phyloP scores from a whole-genome alignment of 2,797 vertebrate genomes.

The Melanotaenia maccullochi region DNA sequence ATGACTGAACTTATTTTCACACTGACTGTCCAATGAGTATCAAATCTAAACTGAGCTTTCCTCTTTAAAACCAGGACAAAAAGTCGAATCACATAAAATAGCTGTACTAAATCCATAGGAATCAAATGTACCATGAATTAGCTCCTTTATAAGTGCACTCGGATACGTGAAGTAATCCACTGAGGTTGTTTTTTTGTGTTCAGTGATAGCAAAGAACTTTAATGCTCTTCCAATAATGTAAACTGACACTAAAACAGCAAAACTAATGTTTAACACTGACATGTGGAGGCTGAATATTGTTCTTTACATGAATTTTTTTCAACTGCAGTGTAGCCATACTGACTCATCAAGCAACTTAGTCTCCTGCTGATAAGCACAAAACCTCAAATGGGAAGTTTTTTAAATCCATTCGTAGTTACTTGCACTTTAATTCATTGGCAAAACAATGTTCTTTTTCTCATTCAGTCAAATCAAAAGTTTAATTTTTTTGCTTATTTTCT shows the following conservation, averaged over 20 bases:
- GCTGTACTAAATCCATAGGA: conserved; percentile 77
- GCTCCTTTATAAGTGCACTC: conserved; percentile 67
- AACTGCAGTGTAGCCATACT: conserved; percentile 68
- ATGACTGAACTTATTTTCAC: conserved; percentile 63
- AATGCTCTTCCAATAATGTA: conserved; percentile 77
- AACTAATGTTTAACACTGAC: conserved; percentile 71
- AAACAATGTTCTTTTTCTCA: conserved; percentile 22
- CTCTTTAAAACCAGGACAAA: conserved; percentile 38
- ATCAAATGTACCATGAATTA: conserved; percentile 75
- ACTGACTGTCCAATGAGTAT: conserved; percentile 34
- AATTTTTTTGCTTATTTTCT: background rate
- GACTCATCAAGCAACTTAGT: conserved; percentile 68
- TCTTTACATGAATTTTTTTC: conserved; percentile 67
- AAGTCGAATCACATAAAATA: conserved; percentile 76
- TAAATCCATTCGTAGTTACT: conserved; percentile 47
- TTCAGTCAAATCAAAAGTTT: conserved; percentile 14
- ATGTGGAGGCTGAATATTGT: conserved; percentile 75
- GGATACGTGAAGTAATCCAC: conserved; percentile 72
- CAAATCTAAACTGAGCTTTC: conserved; percentile 58
- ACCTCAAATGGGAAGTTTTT: conserved; percentile 55
- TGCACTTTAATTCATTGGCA: conserved; percentile 34
- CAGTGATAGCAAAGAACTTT: conserved; percentile 57
- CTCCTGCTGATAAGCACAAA: conserved; percentile 69
- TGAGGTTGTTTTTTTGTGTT: conserved; percentile 53
- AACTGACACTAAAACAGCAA: conserved; percentile 78